Evolutionary conservation across 2,797 vertebrate genomes (phyloP), one percentile per base, ranked within the genome.

Genomic region (Sciaenops ocellatus): DNA sequence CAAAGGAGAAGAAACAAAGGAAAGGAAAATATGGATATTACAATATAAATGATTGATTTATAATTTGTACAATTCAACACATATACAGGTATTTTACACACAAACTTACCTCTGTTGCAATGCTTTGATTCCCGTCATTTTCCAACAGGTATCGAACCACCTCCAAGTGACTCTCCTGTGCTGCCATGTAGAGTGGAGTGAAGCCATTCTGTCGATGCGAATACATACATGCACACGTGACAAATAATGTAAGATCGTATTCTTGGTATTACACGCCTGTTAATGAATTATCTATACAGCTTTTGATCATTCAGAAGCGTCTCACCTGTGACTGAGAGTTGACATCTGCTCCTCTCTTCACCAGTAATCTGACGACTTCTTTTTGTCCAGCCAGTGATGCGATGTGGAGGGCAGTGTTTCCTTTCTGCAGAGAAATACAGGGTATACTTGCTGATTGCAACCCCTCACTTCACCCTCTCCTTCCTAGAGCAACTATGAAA

Each of bases 321-420:
- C 63, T 84, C 70, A 98, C 98, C 96, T 99, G 98, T 67, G 98
- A 99, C n/a, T 99, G 98, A 48, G 97, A 90, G 55, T 99, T 99
- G 50, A 99, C 95, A 72, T 98, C 95, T 68, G 96, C 98, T 87
- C 96, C 97, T 95, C 97, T 96, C 90, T 97, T 98, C 84, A 99
- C 95, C 34, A 99, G 93, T 44, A 98, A 92, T 65, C 95, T 96
- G 20, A 98, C 97, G 13, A 99, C 98, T 81, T 98, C 97, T 57
- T 93, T 95, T 87, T 99, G 98, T 68, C 98, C 98, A 1, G 98
- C 98, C 92, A 99, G 73, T 11, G 97, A 97, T 13, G 98, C 97
- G n/a, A 99, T 99, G 80, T 99, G 98, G 22, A 99, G 96, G 50
- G 98, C 98, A 3, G 97, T 98, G 88, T 99, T 99, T 76, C 98